Percentiles rank a stretch among this genome's conserved stretches.
phyloP scores from a whole-genome alignment of 2,113 vertebrate genomes.

The Cromileptes altivelis region DNA sequence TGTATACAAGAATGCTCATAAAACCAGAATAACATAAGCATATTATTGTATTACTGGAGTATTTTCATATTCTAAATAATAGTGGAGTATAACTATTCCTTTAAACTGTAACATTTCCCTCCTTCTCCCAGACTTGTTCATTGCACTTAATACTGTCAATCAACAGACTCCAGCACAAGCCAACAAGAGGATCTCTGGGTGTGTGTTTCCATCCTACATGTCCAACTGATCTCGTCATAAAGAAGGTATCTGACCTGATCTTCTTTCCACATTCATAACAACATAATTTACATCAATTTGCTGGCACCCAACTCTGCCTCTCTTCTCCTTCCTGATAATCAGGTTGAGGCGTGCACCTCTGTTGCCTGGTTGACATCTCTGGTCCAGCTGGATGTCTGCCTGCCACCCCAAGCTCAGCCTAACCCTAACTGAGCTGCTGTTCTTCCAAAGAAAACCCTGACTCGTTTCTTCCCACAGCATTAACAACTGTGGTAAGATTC shows the following conservation, averaged over 20 bases:
- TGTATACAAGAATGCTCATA: too few species aligned
- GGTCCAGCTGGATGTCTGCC: slow-evolving; percentile 23
- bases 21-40: too few species aligned
- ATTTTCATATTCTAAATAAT: too few species aligned
- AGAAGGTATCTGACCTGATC: neutral
- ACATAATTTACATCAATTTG: slow-evolving; percentile 3
- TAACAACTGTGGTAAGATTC: slow-evolving; percentile 8
- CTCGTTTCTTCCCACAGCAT: neutral
- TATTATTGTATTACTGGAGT: too few species aligned
- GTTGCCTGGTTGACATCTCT: slow-evolving; percentile 9
- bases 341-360: slow-evolving; percentile 11
- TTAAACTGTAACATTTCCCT: neutral
- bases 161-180: neutral
- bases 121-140: neutral
- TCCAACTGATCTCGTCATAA: neutral
- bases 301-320: neutral
- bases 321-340: slow-evolving; percentile 21
- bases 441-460: neutral
- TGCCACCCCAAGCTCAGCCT: neutral
- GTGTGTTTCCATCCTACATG: slow-evolving; percentile 1
- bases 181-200: neutral
- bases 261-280: slow-evolving; percentile 3
- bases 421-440: slow-evolving; percentile 16
- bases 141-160: neutral
- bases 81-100: neutral